Conservation (phyloP, 2,113 vertebrate genomes). For the Castor canadensis region DNA sequence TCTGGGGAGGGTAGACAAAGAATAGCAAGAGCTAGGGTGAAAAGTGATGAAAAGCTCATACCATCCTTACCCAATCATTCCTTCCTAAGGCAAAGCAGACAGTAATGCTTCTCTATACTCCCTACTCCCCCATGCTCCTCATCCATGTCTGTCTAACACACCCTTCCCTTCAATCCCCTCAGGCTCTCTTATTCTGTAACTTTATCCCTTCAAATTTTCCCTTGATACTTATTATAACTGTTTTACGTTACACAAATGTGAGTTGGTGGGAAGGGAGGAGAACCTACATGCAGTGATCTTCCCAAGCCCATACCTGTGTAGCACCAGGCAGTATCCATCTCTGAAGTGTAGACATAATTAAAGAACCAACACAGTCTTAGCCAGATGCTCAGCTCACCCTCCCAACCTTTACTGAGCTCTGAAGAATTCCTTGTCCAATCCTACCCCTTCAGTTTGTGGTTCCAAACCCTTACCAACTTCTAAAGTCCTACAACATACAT, state of each 20-base stretch:
- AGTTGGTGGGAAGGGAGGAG: background rate
- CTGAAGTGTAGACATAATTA: too few species aligned
- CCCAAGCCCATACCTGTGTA: background rate
- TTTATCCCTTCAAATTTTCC: background rate
- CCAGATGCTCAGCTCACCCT: background rate
- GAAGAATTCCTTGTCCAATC: background rate
- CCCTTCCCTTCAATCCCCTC: background rate
- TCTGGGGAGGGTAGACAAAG: too few species aligned
- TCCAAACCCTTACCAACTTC: background rate
- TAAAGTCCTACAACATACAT: background rate
- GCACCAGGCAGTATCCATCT: background rate
- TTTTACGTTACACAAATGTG: background rate
- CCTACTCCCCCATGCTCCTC: rapidly evolving
- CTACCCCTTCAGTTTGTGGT: background rate
- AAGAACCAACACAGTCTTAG: background rate
- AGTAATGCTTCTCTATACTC: too few species aligned
- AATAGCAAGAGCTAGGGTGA: background rate
- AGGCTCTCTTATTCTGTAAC: background rate
- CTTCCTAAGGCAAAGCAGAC: background rate
- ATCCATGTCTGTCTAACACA: too few species aligned
- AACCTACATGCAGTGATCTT: background rate
- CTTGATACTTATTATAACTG: background rate
- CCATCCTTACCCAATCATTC: background rate
- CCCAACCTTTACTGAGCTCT: background rate
- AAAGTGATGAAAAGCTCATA: rapidly evolving